Conservation (phyloP, 92 coral and sea anemone genomes). For the Porites cylindrica region DNA sequence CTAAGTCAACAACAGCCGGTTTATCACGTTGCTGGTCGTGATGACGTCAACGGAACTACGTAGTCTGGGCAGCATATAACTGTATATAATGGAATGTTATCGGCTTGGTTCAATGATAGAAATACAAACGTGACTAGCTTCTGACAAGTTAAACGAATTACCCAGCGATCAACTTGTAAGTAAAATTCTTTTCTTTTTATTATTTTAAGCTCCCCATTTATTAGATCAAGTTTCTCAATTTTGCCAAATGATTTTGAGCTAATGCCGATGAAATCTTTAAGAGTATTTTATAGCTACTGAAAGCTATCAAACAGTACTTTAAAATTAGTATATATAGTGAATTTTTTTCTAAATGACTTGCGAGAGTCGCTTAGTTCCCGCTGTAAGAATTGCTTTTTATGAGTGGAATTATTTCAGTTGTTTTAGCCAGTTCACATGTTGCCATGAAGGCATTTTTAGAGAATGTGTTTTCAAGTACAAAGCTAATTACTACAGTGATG, state of each 20-base stretch:
- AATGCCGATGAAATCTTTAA: background rate
- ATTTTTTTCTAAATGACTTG: too few species aligned
- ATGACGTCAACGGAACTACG: constrained; percentile 21
- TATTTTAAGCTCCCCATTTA: background rate
- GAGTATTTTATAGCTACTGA: too few species aligned
- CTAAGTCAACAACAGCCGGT: background rate
- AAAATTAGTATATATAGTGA: background rate
- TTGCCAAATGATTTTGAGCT: too few species aligned
- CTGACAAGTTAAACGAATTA: background rate
- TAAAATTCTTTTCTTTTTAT: background rate
- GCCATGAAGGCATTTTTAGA: background rate
- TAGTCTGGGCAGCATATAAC: background rate
- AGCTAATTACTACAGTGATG: background rate
- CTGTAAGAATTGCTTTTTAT: too few species aligned
- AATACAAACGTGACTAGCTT: background rate
- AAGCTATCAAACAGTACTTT: background rate
- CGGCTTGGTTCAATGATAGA: too few species aligned
- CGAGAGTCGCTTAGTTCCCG: too few species aligned
- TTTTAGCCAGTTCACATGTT: background rate
- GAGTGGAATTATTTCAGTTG: too few species aligned
- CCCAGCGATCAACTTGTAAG: background rate
- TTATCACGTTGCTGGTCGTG: background rate
- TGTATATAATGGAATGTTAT: background rate
- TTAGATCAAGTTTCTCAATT: background rate
- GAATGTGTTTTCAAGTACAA: background rate